Base-by-base conservation (phyloP, 2,797 vertebrate genomes). In the Sebastiscus albofasciatus region DNA sequence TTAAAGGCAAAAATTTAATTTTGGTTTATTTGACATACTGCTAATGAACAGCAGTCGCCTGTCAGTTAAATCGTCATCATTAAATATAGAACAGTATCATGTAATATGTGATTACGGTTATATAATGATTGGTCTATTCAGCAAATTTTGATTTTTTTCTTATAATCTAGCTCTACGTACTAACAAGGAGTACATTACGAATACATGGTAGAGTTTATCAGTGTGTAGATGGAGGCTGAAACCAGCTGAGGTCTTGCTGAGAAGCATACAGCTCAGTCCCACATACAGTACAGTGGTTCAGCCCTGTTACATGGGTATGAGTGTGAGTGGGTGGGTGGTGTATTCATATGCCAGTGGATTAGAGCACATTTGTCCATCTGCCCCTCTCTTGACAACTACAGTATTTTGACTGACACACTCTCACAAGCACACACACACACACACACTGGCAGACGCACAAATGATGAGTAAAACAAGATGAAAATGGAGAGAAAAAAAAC, bases 221-320 rank as follows among this genome's bases (percentile, higher is more conserved):
- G 72, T 58, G 71, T 83, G 80, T 70, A 84, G 76, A 85, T 88
- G 77, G 77, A 89, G 83, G 85, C 82, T 83, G 76, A 81, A 88
- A 86, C 68, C 80, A 86, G 80, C 77, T 77, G 71, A 89, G 89
- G 82, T 83, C 89, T 89, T 36, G 79, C 49, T 64, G 68, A 89
- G 83, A 82, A 71, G 82, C 56, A 59, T 74, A 81, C 78, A 79
- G 86, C 81, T 83, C 78, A 90, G 79, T 85, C 81, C 87, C 87
- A 89, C 86, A 86, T 90, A 88, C 77, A 89, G 80, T 81, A 75
- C 69, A 91, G 83, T 82, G 85, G 87, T 92, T 90, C 87, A 89
- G 81, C 81, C 85, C 78, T 85, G 87, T 83, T 87, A 83, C 67
- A 87, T 87, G 83, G 84, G 76, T 91, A 72, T 60, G 80, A 81